Conservation (phyloP, 2,113 vertebrate species). For the Proteles cristata region DNA sequence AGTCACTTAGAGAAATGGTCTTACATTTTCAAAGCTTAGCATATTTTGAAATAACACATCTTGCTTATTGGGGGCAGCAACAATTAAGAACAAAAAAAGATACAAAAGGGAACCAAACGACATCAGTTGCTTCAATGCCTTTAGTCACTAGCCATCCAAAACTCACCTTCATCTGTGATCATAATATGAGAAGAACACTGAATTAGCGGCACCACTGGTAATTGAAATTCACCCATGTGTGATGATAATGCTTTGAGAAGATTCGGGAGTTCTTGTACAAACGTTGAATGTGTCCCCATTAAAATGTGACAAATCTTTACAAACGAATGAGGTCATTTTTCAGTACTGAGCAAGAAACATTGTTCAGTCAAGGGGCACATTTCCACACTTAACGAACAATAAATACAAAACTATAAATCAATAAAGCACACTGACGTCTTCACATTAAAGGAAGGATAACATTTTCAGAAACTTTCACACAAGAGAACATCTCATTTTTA, state of each 20-base stretch:
- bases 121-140: not conserved
- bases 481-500: constrained; percentile 18
- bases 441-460: constrained; percentile 42
- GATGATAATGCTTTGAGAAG: constrained; percentile 70
- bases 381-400: constrained; percentile 52
- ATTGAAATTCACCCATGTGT: constrained; percentile 77
- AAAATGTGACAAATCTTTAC: constrained; percentile 78
- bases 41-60: not conserved
- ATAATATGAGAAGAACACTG: constrained; percentile 34
- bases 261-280: constrained; percentile 70
- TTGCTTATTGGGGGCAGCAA: not conserved
- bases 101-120: not conserved
- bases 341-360: constrained; percentile 51
- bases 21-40: constrained; percentile 24
- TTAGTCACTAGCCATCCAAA: constrained; percentile 39
- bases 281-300: constrained; percentile 71
- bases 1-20: not conserved
- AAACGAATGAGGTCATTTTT: constrained; percentile 75
- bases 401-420: constrained; percentile 65
- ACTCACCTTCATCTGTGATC: constrained; percentile 58
- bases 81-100: constrained; percentile 44
- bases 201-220: constrained; percentile 11
- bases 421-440: constrained; percentile 60
- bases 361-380: constrained; percentile 63
- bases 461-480: constrained; percentile 33